A percentile compares a stretch with the other conserved stretches of the same genome.
Conservation (phyloP, 2,113 vertebrate species). For the Onychostoma macrolepis region DNA sequence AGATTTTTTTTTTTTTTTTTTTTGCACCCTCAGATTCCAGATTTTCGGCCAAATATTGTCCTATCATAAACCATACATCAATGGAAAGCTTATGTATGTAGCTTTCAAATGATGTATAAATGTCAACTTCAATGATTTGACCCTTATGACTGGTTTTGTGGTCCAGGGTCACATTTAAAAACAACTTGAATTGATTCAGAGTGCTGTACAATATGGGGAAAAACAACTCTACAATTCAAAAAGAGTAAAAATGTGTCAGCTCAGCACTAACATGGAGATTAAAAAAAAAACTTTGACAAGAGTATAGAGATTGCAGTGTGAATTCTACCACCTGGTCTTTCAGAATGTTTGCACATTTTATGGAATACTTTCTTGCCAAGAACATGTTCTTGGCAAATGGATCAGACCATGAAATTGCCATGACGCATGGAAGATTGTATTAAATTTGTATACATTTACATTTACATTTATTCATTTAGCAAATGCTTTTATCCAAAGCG, state of each 20-base stretch:
- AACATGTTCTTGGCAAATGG: neutral
- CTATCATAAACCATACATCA: no score
- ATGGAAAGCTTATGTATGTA: no score
- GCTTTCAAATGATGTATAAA: no score
- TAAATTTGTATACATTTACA: neutral
- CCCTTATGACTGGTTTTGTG: no score
- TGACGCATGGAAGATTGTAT: neutral
- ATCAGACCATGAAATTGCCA: neutral
- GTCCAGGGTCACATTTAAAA: neutral
- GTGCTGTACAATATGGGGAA: no score
- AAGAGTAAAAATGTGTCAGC: neutral
- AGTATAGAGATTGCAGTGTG: neutral
- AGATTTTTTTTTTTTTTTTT: no score
- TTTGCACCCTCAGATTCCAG: no score
- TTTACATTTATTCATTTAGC: no score
- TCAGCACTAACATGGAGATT: neutral
- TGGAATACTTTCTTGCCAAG: neutral
- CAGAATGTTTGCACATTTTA: neutral
- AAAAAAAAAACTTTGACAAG: neutral
- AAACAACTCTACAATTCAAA: neutral
- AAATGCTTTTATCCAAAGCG: no score
- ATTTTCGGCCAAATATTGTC: no score
- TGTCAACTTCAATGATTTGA: no score
- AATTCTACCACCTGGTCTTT: slow-evolving; percentile 6
- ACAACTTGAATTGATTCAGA: neutral